These are phyloP conservation scores for Penaeus monodon DNA, from an alignment of 2,888 invertebrate genomes.

Conservation along the genomic window DNA sequence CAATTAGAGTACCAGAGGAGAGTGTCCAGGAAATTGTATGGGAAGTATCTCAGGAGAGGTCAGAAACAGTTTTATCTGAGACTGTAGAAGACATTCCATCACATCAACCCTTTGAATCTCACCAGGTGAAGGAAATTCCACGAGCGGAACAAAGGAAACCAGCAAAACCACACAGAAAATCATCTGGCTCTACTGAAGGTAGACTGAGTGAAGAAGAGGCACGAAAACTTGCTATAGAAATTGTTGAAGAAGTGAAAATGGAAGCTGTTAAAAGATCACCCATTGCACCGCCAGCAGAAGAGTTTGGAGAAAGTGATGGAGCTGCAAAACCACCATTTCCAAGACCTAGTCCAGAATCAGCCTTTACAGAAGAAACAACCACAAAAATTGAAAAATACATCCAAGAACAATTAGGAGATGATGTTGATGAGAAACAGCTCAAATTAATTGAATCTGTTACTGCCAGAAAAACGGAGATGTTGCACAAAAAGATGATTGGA, in stretches of 20 bases:
- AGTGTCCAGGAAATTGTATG: slow-evolving; percentile 62
- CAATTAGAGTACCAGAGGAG: slow-evolving; percentile 62
- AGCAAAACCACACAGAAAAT: slow-evolving; percentile 18
- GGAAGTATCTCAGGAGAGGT: slow-evolving; percentile 64
- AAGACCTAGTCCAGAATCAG: slow-evolving; percentile 53
- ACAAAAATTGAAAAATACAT: slow-evolving; percentile 64
- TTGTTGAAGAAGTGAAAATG: slow-evolving; percentile 64
- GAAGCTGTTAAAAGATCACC: slow-evolving; percentile 63
- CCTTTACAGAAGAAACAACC: slow-evolving; percentile 64
- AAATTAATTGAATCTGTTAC: slow-evolving; percentile 62
- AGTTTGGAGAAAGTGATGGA: slow-evolving; percentile 3
- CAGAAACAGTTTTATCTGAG: slow-evolving; percentile 58
- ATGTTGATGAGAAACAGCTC: slow-evolving; percentile 53
- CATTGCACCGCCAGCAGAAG: slow-evolving; percentile 39
- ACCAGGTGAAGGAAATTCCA: slow-evolving; percentile 36
- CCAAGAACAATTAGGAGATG: slow-evolving; percentile 58
- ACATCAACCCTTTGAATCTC: slow-evolving; percentile 26
- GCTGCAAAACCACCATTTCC: slow-evolving; percentile 12
- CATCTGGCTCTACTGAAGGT: slow-evolving; percentile 27
- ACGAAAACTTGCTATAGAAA: slow-evolving; percentile 61
- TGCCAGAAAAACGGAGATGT: slow-evolving; percentile 61
- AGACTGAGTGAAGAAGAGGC: slow-evolving; percentile 62
- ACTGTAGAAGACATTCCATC: slow-evolving; percentile 61
- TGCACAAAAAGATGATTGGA: slow-evolving; percentile 51
- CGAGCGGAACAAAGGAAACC: slow-evolving; percentile 16